These are phyloP conservation scores for Anthopleura xanthogrammica DNA, from an alignment of 92 coral and sea anemone genomes.

Conservation along the genomic window DNA sequence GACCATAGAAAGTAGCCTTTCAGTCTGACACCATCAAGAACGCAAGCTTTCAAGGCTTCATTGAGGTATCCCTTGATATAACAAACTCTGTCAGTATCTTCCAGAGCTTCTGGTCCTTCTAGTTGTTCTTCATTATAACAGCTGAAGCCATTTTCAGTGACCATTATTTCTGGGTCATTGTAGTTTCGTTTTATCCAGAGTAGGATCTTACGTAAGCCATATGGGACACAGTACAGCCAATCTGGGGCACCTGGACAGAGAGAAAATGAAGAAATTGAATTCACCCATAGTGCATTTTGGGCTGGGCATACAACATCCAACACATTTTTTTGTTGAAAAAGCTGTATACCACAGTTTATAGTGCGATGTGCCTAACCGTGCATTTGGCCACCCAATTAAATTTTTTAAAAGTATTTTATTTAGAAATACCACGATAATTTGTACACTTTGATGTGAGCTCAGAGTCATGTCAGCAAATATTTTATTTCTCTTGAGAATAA, in stretches of 20 bases:
- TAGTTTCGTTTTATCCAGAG: constrained; percentile 80
- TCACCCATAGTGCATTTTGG: too few species aligned
- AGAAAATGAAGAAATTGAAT: background rate
- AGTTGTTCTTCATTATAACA: constrained; percentile 65
- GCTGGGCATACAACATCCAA: too few species aligned
- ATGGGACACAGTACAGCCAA: constrained; percentile 88
- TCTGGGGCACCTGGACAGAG: constrained; percentile 62
- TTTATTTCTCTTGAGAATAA: too few species aligned
- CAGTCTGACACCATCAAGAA: constrained; percentile 73
- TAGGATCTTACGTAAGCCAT: constrained; percentile 83
- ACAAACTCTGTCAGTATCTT: constrained; percentile 72
- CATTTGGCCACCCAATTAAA: too few species aligned
- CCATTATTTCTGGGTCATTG: constrained; percentile 77
- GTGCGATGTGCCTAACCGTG: background rate
- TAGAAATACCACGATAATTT: too few species aligned
- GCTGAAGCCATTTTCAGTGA: constrained; percentile 94
- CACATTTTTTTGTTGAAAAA: background rate
- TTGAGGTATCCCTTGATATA: constrained; percentile 67
- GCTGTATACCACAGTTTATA: background rate
- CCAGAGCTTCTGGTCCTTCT: constrained; percentile 60
- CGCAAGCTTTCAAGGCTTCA: constrained; percentile 70
- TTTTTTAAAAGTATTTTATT: too few species aligned
- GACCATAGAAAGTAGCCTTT: constrained; percentile 96
- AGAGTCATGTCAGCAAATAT: too few species aligned
- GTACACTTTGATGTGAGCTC: too few species aligned